These are phyloP conservation scores for Meriones unguiculatus DNA, from an alignment of 2,113 vertebrate species.

Conservation along the genomic window DNA sequence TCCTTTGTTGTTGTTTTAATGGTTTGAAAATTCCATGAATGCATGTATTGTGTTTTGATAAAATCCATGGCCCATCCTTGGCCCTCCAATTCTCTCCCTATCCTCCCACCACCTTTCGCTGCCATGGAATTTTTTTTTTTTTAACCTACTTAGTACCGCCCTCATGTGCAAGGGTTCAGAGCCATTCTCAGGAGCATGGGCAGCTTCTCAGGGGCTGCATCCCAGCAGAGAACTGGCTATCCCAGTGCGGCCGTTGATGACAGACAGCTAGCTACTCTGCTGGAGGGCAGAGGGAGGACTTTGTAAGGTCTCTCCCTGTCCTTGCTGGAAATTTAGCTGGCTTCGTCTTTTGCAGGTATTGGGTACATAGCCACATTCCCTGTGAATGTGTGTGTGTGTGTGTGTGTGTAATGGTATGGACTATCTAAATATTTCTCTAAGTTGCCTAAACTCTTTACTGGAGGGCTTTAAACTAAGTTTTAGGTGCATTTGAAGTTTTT, in stretches of 20 bases:
- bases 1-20: not conserved
- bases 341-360: not conserved
- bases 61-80: not conserved
- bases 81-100: not conserved
- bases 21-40: not conserved
- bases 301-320: not conserved
- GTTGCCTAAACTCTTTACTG: not conserved
- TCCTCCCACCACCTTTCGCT: too few relatives aligned
- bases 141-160: not conserved
- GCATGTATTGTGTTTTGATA: not conserved
- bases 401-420: not conserved
- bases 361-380: not conserved
- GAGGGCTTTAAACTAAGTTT: constrained; percentile 31
- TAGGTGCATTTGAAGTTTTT: constrained; percentile 38
- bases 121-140: not conserved
- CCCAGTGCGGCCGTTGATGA: too few relatives aligned
- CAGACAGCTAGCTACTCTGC: not conserved
- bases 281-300: not conserved
- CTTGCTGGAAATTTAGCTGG: not conserved
- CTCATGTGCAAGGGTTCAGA: too few relatives aligned
- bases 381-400: not conserved
- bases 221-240: not conserved
- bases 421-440: constrained; percentile 44
- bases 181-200: not conserved
- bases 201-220: not conserved